These are phyloP conservation scores for Limnephilus auricula DNA, from an alignment of 2,888 invertebrate species.

Conservation along the genomic window DNA sequence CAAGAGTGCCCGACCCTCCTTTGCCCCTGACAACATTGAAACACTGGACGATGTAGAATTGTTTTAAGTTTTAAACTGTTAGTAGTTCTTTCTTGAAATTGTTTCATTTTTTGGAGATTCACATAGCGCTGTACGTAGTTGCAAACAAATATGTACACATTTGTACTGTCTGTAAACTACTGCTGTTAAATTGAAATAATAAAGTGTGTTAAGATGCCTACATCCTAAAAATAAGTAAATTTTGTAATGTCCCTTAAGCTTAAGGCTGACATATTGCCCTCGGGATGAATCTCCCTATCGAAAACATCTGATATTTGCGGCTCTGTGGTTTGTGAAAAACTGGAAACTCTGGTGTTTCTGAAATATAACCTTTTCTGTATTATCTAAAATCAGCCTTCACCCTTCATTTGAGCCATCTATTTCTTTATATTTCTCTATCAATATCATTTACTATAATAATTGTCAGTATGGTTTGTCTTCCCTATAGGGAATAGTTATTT, in stretches of 20 bases:
- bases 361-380: too few relatives aligned
- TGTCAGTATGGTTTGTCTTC: background rate
- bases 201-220: background rate
- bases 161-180: background rate
- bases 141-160: background rate
- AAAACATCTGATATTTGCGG: too few relatives aligned
- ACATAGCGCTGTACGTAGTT: background rate
- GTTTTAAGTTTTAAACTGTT: conserved; percentile 13
- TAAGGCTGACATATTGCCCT: background rate
- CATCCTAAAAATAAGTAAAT: background rate
- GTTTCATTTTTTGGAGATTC: background rate
- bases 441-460: too few relatives aligned
- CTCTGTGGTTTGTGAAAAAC: too few relatives aligned
- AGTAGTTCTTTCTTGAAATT: background rate
- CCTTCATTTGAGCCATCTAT: too few relatives aligned
- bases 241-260: background rate
- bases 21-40: conserved; percentile 45
- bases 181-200: background rate
- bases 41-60: conserved; percentile 60
- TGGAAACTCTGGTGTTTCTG: too few relatives aligned
- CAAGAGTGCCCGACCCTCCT: conserved; percentile 51
- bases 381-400: too few relatives aligned
- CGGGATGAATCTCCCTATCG: too few relatives aligned
- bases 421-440: too few relatives aligned
- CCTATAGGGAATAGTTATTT: background rate